These are phyloP conservation scores for Hermatobates lingyangjiaoensis DNA, from an alignment of 1,140 invertebrate species.

Conservation along the genomic window DNA sequence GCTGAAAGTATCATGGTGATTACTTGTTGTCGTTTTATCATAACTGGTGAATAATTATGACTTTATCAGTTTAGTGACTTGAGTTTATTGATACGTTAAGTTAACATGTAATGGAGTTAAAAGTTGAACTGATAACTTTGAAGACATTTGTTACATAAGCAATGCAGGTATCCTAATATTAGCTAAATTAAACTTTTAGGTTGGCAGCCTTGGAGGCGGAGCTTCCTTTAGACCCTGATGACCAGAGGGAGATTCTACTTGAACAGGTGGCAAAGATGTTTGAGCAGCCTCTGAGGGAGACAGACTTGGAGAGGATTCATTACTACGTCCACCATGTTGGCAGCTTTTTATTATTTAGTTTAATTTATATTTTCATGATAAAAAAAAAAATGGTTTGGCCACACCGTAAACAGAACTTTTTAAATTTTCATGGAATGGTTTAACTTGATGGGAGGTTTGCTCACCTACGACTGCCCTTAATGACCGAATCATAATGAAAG, in stretches of 20 bases:
- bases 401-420: no score
- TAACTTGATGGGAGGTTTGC: no score
- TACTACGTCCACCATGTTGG: constrained; percentile 20
- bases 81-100: not conserved
- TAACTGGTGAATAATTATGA: constrained; percentile 14
- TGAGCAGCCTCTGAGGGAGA: constrained; percentile 18
- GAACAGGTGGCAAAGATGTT: constrained; percentile 19
- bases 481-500: not conserved
- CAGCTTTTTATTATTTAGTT: not conserved
- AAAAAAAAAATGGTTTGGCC: no score
- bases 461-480: no score
- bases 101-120: not conserved
- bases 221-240: constrained; percentile 29
- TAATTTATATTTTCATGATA: constrained; percentile 1
- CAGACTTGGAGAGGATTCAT: constrained; percentile 25
- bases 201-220: constrained; percentile 22
- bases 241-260: constrained; percentile 25
- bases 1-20: no score
- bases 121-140: not conserved
- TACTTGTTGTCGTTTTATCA: constrained; percentile 8
- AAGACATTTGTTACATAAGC: constrained; percentile 2
- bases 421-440: no score
- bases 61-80: constrained; percentile 5
- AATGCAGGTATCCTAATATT: constrained; percentile 2
- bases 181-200: no score